A percentile compares a stretch with the other conserved stretches of the same genome.
These are phyloP conservation scores for Drosophila parthenogenetica DNA, from an alignment of 2,888 invertebrate genomes.

Conservation along the genomic window DNA sequence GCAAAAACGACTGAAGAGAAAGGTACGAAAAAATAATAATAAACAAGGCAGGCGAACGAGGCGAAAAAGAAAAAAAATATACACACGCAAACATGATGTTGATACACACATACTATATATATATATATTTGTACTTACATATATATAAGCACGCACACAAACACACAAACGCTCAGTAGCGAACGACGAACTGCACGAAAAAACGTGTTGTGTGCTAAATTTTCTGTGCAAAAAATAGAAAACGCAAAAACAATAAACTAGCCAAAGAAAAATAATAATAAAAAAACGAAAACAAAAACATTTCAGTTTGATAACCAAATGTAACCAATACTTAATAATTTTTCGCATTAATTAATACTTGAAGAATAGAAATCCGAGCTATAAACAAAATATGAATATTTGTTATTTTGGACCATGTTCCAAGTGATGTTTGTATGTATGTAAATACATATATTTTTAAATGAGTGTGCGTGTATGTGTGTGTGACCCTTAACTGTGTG, in stretches of 20 bases:
- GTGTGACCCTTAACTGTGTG: conserved; percentile 61
- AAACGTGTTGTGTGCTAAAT: conserved; percentile 82
- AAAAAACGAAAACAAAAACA: conserved; percentile 68
- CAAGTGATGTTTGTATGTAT: conserved; percentile 53
- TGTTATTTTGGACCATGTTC: conserved; percentile 68
- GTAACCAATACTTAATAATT: conserved; percentile 51
- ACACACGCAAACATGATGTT: conserved; percentile 72
- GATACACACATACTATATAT: conserved; percentile 55
- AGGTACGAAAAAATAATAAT: conserved; percentile 69
- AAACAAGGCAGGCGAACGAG: conserved; percentile 73
- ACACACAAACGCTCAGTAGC: conserved; percentile 41
- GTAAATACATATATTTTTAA: conserved; percentile 1
- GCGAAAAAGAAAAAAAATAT: conserved; percentile 76
- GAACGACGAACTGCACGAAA: conserved; percentile 65
- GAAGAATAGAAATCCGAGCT: conserved; percentile 24
- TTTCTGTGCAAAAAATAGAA: conserved; percentile 74
- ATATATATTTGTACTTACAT: conserved; percentile 20
- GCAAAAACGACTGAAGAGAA: conserved; percentile 34
- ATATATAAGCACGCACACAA: conserved; percentile 24
- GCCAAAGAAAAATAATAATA: conserved; percentile 55
- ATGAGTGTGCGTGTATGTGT: conserved; percentile 18
- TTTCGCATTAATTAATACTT: conserved; percentile 42
- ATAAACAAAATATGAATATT: conserved; percentile 48
- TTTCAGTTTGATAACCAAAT: conserved; percentile 66
- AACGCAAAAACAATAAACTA: conserved; percentile 60